Conservation (phyloP, 2,113 vertebrate genomes). For the Platysteira castanea region DNA sequence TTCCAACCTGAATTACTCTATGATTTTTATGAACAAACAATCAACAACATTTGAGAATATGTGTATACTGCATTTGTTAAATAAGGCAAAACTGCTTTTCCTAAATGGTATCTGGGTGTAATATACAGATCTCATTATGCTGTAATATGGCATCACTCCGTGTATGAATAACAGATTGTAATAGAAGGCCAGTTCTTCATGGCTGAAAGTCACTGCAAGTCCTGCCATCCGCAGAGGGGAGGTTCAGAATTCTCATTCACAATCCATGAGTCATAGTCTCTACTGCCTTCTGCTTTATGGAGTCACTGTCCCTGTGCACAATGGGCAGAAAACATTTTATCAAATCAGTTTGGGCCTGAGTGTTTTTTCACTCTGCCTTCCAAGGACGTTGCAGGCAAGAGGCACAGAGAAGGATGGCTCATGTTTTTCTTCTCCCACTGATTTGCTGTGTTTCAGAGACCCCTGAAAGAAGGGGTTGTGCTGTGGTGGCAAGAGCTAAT, state of each 20-base stretch:
- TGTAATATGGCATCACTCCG: background rate
- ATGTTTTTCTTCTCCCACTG: background rate
- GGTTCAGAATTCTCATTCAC: background rate
- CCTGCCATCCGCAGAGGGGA: background rate
- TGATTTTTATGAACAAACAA: background rate
- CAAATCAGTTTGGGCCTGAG: background rate
- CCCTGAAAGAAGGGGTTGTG: background rate
- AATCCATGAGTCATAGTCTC: slow-evolving; percentile 1
- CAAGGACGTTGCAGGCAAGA: background rate
- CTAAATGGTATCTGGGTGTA: background rate
- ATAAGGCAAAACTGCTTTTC: slow-evolving; percentile 28
- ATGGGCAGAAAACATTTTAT: background rate
- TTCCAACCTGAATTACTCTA: background rate
- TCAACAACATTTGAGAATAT: background rate
- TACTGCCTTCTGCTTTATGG: slow-evolving; percentile 40
- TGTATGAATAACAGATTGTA: slow-evolving; percentile 3
- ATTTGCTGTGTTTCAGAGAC: background rate
- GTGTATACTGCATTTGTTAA: background rate
- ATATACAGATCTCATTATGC: background rate
- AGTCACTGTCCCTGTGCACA: background rate
- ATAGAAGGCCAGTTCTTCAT: background rate
- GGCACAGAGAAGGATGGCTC: background rate
- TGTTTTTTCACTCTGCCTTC: background rate
- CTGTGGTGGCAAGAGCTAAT: background rate
- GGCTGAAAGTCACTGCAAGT: background rate